These are phyloP conservation scores for Pteruthius melanotis DNA, from an alignment of 2,113 vertebrate genomes.

Conservation along the genomic window DNA sequence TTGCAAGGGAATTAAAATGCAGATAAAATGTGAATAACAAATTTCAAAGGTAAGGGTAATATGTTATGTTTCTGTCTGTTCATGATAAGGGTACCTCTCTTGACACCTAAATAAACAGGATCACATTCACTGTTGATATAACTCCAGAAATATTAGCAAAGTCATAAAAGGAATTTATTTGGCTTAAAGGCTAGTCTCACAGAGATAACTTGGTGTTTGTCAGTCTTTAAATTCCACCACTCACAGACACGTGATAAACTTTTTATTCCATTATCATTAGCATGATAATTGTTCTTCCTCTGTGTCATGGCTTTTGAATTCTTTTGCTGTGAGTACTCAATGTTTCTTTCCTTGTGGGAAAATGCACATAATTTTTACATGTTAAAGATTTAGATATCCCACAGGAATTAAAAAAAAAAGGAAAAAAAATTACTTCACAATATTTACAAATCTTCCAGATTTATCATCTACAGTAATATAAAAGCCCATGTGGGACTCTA, in stretches of 20 bases:
- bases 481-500: not conserved
- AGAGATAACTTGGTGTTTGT: not conserved
- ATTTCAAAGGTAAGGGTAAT: not conserved
- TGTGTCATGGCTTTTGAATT: not conserved
- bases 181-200: not conserved
- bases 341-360: not conserved
- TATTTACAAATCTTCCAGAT: not conserved
- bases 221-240: not conserved
- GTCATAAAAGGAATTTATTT: not conserved
- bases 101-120: not conserved
- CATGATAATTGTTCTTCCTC: not conserved
- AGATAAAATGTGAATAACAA: not conserved
- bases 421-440: not conserved
- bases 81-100: not conserved
- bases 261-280: not conserved
- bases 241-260: not conserved
- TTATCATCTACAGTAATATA: not conserved
- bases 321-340: not conserved
- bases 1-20: not conserved
- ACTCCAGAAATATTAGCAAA: not conserved
- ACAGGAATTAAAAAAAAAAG: fast-evolving
- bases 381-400: not conserved
- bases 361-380: not conserved
- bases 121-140: not conserved
- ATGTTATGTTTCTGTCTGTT: not conserved